Conservation (phyloP, 2,797 vertebrate species). For the Hozukius guyotensis region DNA sequence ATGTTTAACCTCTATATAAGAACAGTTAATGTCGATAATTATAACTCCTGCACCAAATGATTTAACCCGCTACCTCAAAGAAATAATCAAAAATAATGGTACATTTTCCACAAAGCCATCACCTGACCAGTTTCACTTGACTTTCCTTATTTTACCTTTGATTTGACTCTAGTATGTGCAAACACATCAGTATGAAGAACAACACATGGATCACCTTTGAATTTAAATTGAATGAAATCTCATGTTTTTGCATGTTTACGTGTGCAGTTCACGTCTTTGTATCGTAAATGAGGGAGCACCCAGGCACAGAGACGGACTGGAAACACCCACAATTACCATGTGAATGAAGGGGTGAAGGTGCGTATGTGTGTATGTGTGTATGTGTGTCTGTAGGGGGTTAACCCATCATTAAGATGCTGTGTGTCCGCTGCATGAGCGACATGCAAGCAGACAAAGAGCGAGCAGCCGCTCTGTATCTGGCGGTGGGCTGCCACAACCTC, state of each 20-base stretch:
- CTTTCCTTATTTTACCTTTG: not conserved
- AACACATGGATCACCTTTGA: not conserved
- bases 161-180: not conserved
- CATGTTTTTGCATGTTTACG: not conserved
- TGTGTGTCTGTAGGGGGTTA: not conserved
- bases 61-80: not conserved
- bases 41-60: not conserved
- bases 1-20: not conserved
- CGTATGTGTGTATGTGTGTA: not conserved
- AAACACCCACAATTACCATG: constrained; percentile 63
- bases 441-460: constrained; percentile 62
- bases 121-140: not conserved
- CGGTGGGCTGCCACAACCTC: constrained; percentile 20
- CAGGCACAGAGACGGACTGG: constrained; percentile 36
- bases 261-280: not conserved
- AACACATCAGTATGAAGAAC: not conserved
- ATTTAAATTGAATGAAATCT: not conserved
- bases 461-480: constrained; percentile 37
- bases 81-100: not conserved
- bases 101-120: not conserved
- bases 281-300: not conserved
- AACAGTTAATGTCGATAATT: not conserved
- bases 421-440: constrained; percentile 40
- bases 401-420: constrained; percentile 38
- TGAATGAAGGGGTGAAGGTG: constrained; percentile 32